Base-by-base conservation (phyloP, 2,113 vertebrate species). In the Triplophysa tibetana region DNA sequence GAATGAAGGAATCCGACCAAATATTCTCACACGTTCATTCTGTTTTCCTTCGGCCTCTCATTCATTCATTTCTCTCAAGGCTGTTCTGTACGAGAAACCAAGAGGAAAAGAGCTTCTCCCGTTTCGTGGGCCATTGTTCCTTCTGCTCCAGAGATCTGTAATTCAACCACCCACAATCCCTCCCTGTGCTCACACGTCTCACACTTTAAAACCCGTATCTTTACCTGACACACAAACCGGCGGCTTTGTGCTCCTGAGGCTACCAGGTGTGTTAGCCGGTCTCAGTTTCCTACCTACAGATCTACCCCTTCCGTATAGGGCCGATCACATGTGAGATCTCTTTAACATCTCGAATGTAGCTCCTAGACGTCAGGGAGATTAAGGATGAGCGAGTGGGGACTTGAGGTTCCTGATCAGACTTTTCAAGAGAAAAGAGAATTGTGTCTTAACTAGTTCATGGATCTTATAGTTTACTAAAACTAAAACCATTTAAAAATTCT, bases 171-270 rank as follows among this genome's bases (percentile, higher is more conserved):
- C 72, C 72, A 26, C 72, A 75, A 62, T 61, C 33, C 72, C 58
- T 75, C 72, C n/a, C 58, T 62, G 72, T 23, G 56, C 72, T 75
- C 72, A 48, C 56, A 75, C 72, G 58, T 75, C 72, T 75, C 72
- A 26, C 72, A 63, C 72, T 75, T 75, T 19, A 63, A 26, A 41
- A 62, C 48, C 14, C 72, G 60, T 50, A 63, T 48, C 72, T 75
- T 63, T 26, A 61, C 38, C 72, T 26, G 72, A 75, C 70, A 74
- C 70, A 74, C 54, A 74, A 61, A 38, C 70, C 54, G 33, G 26
- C 29, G 56, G 54, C 70, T 60, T 74, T n/a, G 70, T 24, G 56
- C 70, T 45, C 70, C 58, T 63, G 72, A 63, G 72, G 72, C 72
- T 48, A 63, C 56, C 72, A 75, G 72, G 72, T 58, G 54, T 62